phyloP scores from a whole-genome alignment of 2,797 vertebrate species.

The Chaetodon trifasciatus region DNA sequence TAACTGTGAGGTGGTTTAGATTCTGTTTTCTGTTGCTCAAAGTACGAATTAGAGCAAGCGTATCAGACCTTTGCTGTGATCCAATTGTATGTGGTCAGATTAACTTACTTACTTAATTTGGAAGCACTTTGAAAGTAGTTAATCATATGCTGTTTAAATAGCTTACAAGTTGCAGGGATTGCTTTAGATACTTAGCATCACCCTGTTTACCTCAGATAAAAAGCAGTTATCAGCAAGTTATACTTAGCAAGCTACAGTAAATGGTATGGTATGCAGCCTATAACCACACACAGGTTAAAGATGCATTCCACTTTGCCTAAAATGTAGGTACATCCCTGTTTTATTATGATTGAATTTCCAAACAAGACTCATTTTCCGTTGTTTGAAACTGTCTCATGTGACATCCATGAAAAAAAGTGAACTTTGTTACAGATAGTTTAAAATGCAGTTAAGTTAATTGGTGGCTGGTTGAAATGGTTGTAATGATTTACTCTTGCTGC shows the following conservation, averaged over 20 bases:
- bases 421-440: not conserved
- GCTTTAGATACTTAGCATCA: not conserved
- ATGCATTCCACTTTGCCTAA: constrained; percentile 1
- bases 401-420: not conserved
- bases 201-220: not conserved
- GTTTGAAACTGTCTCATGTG: not conserved
- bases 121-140: too few species aligned
- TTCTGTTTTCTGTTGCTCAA: not conserved
- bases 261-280: not conserved
- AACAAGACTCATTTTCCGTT: not conserved
- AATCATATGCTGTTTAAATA: not conserved
- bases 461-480: not conserved
- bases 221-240: not conserved
- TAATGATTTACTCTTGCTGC: not conserved
- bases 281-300: not conserved
- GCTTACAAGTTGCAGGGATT: not conserved
- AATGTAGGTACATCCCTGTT: not conserved
- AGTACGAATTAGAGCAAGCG: not conserved
- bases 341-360: not conserved
- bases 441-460: not conserved
- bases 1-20: not conserved
- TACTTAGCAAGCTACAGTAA: not conserved
- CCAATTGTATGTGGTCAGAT: constrained; percentile 1
- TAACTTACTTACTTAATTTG: not conserved
- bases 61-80: not conserved